Base-by-base conservation (phyloP, 2,888 invertebrate species). In the Chrysomela aeneicollis region DNA sequence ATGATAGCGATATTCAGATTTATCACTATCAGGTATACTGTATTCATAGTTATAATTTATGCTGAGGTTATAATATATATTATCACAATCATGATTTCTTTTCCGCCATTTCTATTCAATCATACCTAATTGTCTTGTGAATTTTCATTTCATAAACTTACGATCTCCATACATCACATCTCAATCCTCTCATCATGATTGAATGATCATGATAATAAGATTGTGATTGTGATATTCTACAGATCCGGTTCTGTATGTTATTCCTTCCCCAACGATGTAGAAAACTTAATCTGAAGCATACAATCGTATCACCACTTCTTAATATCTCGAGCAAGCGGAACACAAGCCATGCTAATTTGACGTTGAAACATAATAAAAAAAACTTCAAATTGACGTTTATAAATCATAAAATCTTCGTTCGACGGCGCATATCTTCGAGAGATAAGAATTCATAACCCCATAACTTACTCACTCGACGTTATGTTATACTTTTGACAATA, bases 331-430 rank as follows among this genome's bases (percentile, higher is more conserved):
- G 37, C 50, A 50, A 60, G 60, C 60, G 60, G 46, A 60, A 60
- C 64, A 64, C 50, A 64, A 57, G 54, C 64, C 50, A 64, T 60
- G 57, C 51, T 64, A 64, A 64, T 71, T 72, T 68, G 71, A 71
- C 68, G 63, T 71, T 68, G 71, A 70, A 69, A 66, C 63, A 71
- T 72, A 67, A 69, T 72, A 72, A 71, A 71, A n/a, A 26, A 71
- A 71, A 61, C 64, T 71, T 59, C 51, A 54, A 52, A 64, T 55
- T 67, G 69, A 59, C 68, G 68, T 68, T 67, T 68, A 68, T 68
- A 72, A 70, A 72, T 68, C 62, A 59, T 63, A 59, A 59, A 59
- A 63, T 54, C 35, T 42, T 62, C 37, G 55, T 63, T 53, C 53
- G 49, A 52, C 63, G 53, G 32, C 42, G 42, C 26, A 26, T 54